Evolutionary conservation across 2,888 invertebrate genomes (phyloP).

Genomic region (Rotaria socialis): DNA sequence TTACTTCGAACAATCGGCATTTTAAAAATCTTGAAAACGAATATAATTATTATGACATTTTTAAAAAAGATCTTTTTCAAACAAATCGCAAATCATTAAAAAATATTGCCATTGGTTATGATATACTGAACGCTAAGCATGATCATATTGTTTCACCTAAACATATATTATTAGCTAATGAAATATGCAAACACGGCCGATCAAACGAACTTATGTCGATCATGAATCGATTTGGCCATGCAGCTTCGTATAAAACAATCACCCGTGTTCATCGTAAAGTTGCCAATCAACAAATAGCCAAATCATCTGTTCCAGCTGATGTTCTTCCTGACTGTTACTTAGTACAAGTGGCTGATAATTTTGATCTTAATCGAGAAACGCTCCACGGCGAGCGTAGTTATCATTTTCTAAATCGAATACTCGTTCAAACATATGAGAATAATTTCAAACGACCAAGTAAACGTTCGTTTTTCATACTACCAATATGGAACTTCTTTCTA

Average conservation of each 20-base stretch:
- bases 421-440: background rate
- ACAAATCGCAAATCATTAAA: background rate
- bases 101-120: background rate
- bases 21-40: background rate
- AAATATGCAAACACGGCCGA: background rate
- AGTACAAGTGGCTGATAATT: background rate
- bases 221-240: background rate
- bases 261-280: background rate
- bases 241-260: background rate
- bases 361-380: background rate
- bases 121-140: background rate
- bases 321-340: background rate
- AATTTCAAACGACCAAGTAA: too few species aligned
- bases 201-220: background rate
- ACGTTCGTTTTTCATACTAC: too few species aligned
- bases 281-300: background rate
- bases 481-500: too few species aligned
- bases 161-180: background rate
- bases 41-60: background rate
- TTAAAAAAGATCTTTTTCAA: background rate
- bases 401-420: background rate
- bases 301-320: background rate
- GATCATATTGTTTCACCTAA: background rate
- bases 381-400: background rate
- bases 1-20: background rate